Percentiles rank a stretch among this genome's conserved stretches.
Evolutionary conservation across 2,888 invertebrate genomes (phyloP).

Genomic region (Plagodis dolabraria): DNA sequence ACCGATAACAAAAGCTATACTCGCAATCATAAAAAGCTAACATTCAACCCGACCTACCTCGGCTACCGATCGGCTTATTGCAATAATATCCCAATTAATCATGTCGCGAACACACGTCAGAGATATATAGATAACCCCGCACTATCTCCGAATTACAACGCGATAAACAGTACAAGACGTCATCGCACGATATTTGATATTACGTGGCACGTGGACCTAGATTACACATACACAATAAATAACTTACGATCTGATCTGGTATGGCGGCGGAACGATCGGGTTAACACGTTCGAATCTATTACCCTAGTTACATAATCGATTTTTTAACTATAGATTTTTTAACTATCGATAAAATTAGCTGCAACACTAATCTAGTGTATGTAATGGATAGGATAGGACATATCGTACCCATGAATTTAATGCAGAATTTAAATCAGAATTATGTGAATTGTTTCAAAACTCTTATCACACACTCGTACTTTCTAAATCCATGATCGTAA

Average conservation of each 20-base stretch:
- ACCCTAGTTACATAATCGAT: constrained; percentile 1
- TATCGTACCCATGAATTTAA: too few species aligned
- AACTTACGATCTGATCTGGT: constrained; percentile 13
- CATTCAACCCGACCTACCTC: constrained; percentile 2
- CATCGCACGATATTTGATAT: constrained; percentile 37
- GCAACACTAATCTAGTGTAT: too few species aligned
- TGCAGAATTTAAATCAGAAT: too few species aligned
- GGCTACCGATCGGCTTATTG: constrained; percentile 15
- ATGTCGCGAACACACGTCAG: constrained; percentile 39
- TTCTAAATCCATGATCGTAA: too few species aligned
- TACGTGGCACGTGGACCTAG: constrained; percentile 35
- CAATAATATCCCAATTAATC: constrained; percentile 20
- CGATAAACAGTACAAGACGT: constrained; percentile 35
- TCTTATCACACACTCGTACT: too few species aligned
- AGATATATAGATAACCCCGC: constrained; percentile 48
- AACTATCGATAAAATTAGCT: too few species aligned
- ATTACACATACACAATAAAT: constrained; percentile 19
- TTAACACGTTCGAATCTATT: constrained; percentile 10
- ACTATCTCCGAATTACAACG: constrained; percentile 43
- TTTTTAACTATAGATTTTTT: too few species aligned
- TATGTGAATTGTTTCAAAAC: too few species aligned
- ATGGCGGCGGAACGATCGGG: constrained; percentile 5
- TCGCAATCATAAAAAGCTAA: background rate
- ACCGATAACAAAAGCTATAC: too few species aligned
- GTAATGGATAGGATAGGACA: too few species aligned